Evolutionary conservation across 2,888 invertebrate species (phyloP).

Genomic region (Microplitis deprimator): DNA sequence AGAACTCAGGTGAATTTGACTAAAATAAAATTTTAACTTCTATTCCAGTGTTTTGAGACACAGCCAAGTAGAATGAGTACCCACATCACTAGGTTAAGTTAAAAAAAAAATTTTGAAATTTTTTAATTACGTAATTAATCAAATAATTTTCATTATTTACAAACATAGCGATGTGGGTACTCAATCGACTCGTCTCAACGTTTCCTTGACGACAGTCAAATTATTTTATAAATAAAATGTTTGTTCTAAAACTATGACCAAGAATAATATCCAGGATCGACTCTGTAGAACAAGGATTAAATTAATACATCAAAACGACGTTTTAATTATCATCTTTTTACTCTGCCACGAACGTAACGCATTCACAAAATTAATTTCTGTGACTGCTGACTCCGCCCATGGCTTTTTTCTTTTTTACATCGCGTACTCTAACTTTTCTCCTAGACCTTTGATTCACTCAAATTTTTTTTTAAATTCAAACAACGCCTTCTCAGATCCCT

Average conservation of each 20-base stretch:
- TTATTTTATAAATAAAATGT: constrained; percentile 43
- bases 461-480: background rate
- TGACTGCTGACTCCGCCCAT: constrained; percentile 62
- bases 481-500: no score
- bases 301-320: constrained; percentile 36
- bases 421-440: no score
- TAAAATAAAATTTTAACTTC: no score
- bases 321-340: constrained; percentile 46
- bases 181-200: no score
- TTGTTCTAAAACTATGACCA: constrained; percentile 55
- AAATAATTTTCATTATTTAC: background rate
- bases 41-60: no score
- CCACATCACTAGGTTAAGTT: no score
- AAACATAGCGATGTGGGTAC: no score
- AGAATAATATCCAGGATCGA: constrained; percentile 27
- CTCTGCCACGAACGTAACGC: constrained; percentile 65
- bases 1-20: no score
- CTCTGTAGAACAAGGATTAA: background rate
- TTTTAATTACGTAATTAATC: background rate
- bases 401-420: constrained; percentile 42
- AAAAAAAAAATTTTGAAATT: background rate
- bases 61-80: no score
- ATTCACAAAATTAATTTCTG: constrained; percentile 49
- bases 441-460: background rate
- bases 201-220: no score